Evolutionary conservation across 2,888 invertebrate species (phyloP).

Genomic region (Zaprionus bogoriensis): DNA sequence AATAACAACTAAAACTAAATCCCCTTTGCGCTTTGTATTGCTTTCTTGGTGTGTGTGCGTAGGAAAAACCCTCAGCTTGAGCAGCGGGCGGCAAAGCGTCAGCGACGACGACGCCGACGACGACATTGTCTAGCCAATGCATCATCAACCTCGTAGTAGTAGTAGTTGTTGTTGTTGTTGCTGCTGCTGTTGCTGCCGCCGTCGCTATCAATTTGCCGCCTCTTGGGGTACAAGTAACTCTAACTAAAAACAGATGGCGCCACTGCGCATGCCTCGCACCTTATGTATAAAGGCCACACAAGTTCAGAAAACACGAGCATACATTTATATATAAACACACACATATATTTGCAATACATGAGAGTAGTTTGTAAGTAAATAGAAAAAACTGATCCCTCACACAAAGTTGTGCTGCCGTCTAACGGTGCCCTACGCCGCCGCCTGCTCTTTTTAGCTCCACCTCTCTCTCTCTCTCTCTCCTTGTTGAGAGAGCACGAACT

Average conservation of each 20-base stretch:
- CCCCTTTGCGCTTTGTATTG: conserved; percentile 53
- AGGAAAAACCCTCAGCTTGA: conserved; percentile 62
- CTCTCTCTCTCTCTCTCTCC: conserved; percentile 7
- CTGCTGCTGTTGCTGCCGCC: background rate
- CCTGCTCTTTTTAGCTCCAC: conserved; percentile 32
- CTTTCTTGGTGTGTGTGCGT: conserved; percentile 15
- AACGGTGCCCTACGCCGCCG: conserved; percentile 53
- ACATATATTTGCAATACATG: background rate
- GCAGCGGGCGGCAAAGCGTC: conserved; percentile 16
- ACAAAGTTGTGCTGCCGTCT: conserved; percentile 33
- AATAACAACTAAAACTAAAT: conserved; percentile 53
- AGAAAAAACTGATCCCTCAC: conserved; percentile 70
- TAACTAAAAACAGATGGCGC: conserved; percentile 50
- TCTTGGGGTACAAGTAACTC: conserved; percentile 58
- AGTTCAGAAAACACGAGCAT: background rate
- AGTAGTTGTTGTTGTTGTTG: background rate
- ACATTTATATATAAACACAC: conserved; percentile 1
- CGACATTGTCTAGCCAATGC: conserved; percentile 56
- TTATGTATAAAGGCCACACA: conserved; percentile 42
- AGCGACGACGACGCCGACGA: background rate
- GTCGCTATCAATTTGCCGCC: conserved; percentile 9
- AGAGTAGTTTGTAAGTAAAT: conserved; percentile 35
- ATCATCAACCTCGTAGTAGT: conserved; percentile 37
- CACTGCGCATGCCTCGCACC: conserved; percentile 63
- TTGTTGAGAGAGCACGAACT: background rate